Evolutionary conservation across 2,113 vertebrate genomes (phyloP), one percentile per base, ranked within the genome.

Genomic region (Marmota monax): DNA sequence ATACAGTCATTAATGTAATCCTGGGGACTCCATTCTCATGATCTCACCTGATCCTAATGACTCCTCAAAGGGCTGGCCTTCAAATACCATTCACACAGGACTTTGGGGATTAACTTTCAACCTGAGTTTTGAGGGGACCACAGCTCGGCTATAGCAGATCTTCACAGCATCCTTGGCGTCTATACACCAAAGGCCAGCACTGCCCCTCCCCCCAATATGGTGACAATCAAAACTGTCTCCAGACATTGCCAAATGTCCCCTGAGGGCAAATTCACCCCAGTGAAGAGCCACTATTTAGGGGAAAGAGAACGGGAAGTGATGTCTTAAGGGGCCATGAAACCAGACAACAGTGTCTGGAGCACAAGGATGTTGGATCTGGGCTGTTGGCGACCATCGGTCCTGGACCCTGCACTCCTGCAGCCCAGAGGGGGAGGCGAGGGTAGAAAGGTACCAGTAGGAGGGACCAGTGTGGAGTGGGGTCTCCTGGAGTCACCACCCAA

Each of bases 391-490:
- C 51, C 1, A 5, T 32, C 22, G 0, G 17, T 61, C 23, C 90
- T 25, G 32, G 12, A 2, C 27, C n/a, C 2, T 2, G 48, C 34
- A 25, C 10, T 39, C 69, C 72, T 39, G 8, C 20, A 72, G 39
- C 51, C 34, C 2, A 22, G 53, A 20, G 29, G 0, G 3, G 10
- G 51, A 7, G 0, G 0, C 2, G 18, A 7, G 25, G 39, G 18
- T 37, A 1, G 27, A 6, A 17, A 27, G 17, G 16, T 0, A 0
- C 16, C 12, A 34, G 0, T 0, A 4, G 53, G 12, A 83, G 48
- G 80, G 17, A 45, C 34, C 48, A 5, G 1, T 0, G 0, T 32
- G 45, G 32, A 80, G 42, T 61, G 8, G 2, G 73, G 70, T 16
- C 32, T 22, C 27, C 56, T 29, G 16, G 22, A 65, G 53, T 34